Base-by-base conservation (phyloP, 2,888 invertebrate species). In the Lacanobia oleracea region DNA sequence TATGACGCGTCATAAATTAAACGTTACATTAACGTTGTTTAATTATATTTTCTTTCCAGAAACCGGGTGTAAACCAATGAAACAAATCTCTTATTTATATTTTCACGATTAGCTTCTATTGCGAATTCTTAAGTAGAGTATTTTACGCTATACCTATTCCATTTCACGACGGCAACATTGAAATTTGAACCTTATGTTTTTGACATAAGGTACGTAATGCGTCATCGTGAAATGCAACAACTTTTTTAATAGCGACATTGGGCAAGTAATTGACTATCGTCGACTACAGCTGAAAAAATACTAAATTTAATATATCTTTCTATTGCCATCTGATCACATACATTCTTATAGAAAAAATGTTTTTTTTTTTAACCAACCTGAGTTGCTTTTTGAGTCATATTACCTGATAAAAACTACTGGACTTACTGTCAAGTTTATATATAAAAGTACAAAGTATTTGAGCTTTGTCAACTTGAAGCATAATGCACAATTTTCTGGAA, bases 231-330 rank as follows among this genome's bases (percentile, higher is more conserved):
- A 80, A 75, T 57, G 37, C 67, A 80, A 75, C 10, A 43, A 37
- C 10, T 18, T 60, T 79, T 75, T 75, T 53, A 56, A 67, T 60
- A 72, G 66, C 78, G 63, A 69, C 21, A 67, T 72, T 78, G 82
- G 80, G 80, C 80, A 80, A 80, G 80, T 80, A 78, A 82, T 82
- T 82, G 81, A 85, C 81, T 71, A 73, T 82, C 66, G 79, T 80
- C 81, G 78, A 72, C 75, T 67, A 79, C 81, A 77, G 84, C 79
- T 76, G 76, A 60, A 14, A 66, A 71, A 48, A 51, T 67, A 72
- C 67, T 82, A 79, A 2, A 59, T 56, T 48, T 51, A 77, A 72
- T 57, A 68, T 64, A 71, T 59, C 21, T 66, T 14, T 72, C 16
- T 60, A 43, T 40, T 54, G 66, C 57, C 48, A 59, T 66, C 45